Conservation (phyloP, 2,888 invertebrate species). For the Amphipoea oculea region DNA sequence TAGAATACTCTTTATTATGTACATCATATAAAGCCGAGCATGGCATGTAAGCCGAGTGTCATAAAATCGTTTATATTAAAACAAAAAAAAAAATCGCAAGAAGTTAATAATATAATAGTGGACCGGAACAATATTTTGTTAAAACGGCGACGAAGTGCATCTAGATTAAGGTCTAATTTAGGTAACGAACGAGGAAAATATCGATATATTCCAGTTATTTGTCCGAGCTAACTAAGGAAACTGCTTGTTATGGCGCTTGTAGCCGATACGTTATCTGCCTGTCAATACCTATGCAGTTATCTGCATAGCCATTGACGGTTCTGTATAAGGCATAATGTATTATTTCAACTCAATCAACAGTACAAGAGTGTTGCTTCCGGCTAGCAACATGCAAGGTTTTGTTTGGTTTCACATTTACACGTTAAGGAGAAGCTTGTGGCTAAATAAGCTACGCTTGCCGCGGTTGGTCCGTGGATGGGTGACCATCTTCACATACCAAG, state of each 20-base stretch:
- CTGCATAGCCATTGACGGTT: constrained; percentile 52
- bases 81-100: neutral
- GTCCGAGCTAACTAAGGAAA: constrained; percentile 40
- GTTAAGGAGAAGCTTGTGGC: neutral
- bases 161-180: neutral
- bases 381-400: neutral
- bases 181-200: constrained; percentile 7
- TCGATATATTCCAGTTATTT: constrained; percentile 32
- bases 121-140: neutral
- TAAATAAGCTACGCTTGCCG: no score
- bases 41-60: neutral
- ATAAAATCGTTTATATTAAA: neutral
- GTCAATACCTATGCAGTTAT: constrained; percentile 57
- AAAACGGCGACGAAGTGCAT: no score
- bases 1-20: no score
- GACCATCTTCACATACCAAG: no score
- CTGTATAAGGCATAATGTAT: constrained; percentile 41
- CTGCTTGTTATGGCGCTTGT: constrained; percentile 20
- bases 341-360: constrained; percentile 47
- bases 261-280: constrained; percentile 48
- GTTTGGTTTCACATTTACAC: neutral
- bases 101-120: neutral
- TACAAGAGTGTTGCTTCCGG: constrained; percentile 31
- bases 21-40: no score
- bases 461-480: no score